phyloP scores from a whole-genome alignment of 1,140 invertebrate genomes.

The Oreohelix idahoensis region DNA sequence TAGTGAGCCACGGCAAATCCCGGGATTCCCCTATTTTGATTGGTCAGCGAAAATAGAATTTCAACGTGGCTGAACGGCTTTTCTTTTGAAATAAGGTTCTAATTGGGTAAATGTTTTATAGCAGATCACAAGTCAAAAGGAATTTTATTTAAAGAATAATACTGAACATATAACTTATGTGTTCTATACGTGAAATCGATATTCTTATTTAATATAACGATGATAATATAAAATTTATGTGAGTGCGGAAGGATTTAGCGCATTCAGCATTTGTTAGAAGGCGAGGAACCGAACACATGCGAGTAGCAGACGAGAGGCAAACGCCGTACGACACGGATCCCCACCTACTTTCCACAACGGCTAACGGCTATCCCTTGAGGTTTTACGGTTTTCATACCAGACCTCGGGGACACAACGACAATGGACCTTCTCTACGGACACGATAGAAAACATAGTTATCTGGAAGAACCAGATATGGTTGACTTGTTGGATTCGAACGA shows the following conservation, averaged over 20 bases:
- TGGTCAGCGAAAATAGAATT: neutral
- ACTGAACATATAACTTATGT: too few relatives aligned
- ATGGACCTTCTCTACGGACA: conserved; percentile 69
- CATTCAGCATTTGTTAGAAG: neutral
- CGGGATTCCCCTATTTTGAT: neutral
- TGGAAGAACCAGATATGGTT: conserved; percentile 62
- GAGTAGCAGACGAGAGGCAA: neutral
- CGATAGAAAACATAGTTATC: conserved; percentile 63
- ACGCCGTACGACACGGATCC: neutral
- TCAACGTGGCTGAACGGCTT: too few relatives aligned
- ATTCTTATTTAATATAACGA: too few relatives aligned
- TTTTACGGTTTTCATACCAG: conserved; percentile 49
- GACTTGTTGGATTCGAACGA: conserved; percentile 60
- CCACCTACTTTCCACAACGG: conserved; percentile 4
- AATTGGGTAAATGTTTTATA: too few relatives aligned
- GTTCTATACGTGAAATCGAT: too few relatives aligned
- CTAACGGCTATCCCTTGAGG: conserved; percentile 60
- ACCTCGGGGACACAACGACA: conserved; percentile 61
- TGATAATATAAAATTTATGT: too few relatives aligned
- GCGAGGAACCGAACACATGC: neutral
- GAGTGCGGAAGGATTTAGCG: neutral
- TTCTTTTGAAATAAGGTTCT: too few relatives aligned
- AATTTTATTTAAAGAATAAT: too few relatives aligned
- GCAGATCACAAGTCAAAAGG: too few relatives aligned
- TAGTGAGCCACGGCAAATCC: neutral